These are phyloP conservation scores for Cirrhinus molitorella DNA, from an alignment of 2,797 vertebrate genomes.

Conservation along the genomic window DNA sequence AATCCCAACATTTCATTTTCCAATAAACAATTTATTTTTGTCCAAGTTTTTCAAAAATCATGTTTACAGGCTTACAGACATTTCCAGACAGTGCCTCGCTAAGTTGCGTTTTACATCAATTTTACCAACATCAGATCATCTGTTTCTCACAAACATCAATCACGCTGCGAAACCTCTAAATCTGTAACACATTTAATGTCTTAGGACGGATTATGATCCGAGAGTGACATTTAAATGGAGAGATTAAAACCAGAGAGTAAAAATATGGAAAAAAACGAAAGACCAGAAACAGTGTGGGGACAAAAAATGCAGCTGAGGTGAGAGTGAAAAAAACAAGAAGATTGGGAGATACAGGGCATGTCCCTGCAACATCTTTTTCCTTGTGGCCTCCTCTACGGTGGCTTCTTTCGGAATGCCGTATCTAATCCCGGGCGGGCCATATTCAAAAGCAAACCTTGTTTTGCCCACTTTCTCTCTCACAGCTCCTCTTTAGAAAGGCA, in stretches of 20 bases:
- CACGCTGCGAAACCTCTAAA: conserved; percentile 49
- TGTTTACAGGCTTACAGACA: neutral
- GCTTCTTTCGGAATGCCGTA: conserved; percentile 37
- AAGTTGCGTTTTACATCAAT: conserved; percentile 26
- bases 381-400: conserved; percentile 35
- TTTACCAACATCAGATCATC: conserved; percentile 55
- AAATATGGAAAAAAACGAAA: neutral
- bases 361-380: conserved; percentile 47
- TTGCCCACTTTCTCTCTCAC: conserved; percentile 13
- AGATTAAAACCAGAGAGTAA: conserved; percentile 35
- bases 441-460: conserved; percentile 40
- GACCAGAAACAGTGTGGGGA: neutral
- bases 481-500: conserved; percentile 22
- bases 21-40: neutral
- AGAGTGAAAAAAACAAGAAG: conserved; percentile 44
- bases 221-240: conserved; percentile 37
- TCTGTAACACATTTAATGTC: conserved; percentile 59
- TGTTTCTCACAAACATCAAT: conserved; percentile 59
- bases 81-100: neutral
- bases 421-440: conserved; percentile 48
- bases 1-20: neutral
- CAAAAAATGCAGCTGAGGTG: conserved; percentile 2
- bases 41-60: neutral
- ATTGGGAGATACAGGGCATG: conserved; percentile 57
- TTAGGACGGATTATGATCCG: conserved; percentile 55